phyloP scores from a whole-genome alignment of 2,888 invertebrate genomes.

The Conomelus anceps region DNA sequence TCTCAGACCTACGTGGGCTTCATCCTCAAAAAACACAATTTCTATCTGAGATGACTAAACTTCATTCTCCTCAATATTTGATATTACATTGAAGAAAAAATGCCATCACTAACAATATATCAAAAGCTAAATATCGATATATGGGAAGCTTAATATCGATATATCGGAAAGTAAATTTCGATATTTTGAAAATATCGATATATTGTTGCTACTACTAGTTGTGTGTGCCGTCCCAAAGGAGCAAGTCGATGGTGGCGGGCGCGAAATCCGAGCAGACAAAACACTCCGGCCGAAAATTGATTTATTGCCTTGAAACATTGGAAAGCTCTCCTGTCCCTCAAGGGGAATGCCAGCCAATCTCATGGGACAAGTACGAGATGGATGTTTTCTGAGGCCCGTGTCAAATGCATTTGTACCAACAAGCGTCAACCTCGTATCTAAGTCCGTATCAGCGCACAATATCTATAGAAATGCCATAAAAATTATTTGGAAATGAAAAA shows the following conservation, averaged over 20 bases:
- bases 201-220: too few species aligned
- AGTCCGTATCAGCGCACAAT: not conserved
- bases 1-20: too few species aligned
- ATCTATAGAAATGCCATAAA: not conserved
- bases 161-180: too few species aligned
- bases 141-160: too few species aligned
- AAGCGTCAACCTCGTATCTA: not conserved
- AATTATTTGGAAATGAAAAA: not conserved
- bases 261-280: conserved; percentile 3
- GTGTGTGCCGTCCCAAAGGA: not conserved
- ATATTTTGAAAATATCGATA: too few species aligned
- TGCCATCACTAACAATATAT: too few species aligned
- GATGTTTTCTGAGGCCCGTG: conserved; percentile 9
- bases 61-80: too few species aligned
- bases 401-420: conserved; percentile 1
- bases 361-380: not conserved
- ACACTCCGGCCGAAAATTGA: conserved; percentile 1
- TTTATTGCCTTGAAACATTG: conserved; percentile 12
- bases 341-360: not conserved
- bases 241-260: not conserved
- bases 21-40: too few species aligned
- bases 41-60: too few species aligned
- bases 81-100: too few species aligned
- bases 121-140: too few species aligned
- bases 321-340: not conserved